Percentiles rank a stretch among this genome's conserved stretches.
Evolutionary conservation across 2,113 vertebrate species (phyloP).

Genomic region (Clarias macrocephalus): DNA sequence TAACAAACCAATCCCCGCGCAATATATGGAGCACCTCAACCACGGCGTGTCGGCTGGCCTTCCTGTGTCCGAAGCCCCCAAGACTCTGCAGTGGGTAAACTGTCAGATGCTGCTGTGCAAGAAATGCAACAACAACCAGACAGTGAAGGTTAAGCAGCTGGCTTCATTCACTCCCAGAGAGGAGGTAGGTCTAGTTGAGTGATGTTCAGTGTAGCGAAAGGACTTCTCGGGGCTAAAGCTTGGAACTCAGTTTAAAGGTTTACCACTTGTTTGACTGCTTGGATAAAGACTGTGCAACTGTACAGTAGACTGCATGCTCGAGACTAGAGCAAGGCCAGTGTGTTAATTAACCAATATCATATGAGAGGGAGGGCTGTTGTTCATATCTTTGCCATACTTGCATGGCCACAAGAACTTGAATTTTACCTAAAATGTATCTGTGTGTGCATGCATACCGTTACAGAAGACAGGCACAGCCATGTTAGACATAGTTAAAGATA

Average conservation of each 20-base stretch:
- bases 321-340: not conserved
- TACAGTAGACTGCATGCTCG: not conserved
- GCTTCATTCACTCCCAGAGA: slow-evolving; percentile 88
- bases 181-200: slow-evolving; percentile 74
- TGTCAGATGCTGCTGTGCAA: slow-evolving; percentile 91
- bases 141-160: slow-evolving; percentile 89
- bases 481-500: too few species aligned
- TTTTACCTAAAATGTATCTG: too few species aligned
- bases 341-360: not conserved
- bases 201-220: not conserved
- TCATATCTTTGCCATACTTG: too few species aligned
- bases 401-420: too few species aligned
- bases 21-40: slow-evolving; percentile 93
- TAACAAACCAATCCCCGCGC: slow-evolving; percentile 97
- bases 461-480: too few species aligned
- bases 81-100: slow-evolving; percentile 90
- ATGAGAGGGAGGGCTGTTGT: too few species aligned
- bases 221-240: not conserved
- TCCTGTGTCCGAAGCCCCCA: slow-evolving; percentile 64
- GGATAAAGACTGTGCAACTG: not conserved
- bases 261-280: not conserved
- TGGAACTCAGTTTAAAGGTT: not conserved
- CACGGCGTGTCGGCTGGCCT: slow-evolving; percentile 80
- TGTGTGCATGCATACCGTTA: too few species aligned
- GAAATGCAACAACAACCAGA: slow-evolving; percentile 91